A percentile compares a stretch with the other conserved stretches of the same genome.
Evolutionary conservation across 2,113 vertebrate genomes (phyloP).

Genomic region (Xenopus tropicalis): DNA sequence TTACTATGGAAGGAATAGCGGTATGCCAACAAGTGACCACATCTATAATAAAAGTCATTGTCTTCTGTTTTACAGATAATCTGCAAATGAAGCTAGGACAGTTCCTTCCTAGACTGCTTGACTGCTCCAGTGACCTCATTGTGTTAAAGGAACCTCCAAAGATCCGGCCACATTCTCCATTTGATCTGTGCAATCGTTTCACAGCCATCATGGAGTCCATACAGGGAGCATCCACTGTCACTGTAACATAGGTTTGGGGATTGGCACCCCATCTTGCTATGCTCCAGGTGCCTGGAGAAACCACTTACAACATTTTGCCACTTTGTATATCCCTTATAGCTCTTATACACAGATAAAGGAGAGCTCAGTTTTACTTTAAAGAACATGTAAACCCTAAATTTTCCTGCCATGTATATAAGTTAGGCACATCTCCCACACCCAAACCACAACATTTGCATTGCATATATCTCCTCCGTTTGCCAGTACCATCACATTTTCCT

Average conservation of each 20-base stretch:
- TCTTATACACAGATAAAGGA: background rate
- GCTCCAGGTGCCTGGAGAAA: no score
- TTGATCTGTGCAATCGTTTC: constrained; percentile 90
- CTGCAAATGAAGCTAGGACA: constrained; percentile 84
- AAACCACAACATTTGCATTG: no score
- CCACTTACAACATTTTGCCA: background rate
- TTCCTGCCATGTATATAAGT: no score
- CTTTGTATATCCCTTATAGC: background rate
- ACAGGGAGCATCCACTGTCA: constrained; percentile 73
- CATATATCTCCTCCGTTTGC: no score
- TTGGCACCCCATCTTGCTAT: background rate
- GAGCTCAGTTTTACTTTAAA: background rate
- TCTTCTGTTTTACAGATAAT: constrained; percentile 63
- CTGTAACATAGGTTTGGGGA: constrained; percentile 64
- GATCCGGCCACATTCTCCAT: constrained; percentile 82
- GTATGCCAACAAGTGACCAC: no score
- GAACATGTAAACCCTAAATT: no score
- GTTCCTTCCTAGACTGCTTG: constrained; percentile 88
- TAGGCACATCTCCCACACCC: no score
- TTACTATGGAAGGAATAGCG: no score
- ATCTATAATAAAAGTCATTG: background rate
- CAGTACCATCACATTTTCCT: no score
- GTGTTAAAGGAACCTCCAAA: constrained; percentile 90
- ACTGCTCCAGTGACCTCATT: constrained; percentile 77
- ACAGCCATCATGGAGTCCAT: constrained; percentile 94